These are phyloP conservation scores for Atrichornis clamosus DNA, from an alignment of 2,113 vertebrate genomes.

Conservation along the genomic window DNA sequence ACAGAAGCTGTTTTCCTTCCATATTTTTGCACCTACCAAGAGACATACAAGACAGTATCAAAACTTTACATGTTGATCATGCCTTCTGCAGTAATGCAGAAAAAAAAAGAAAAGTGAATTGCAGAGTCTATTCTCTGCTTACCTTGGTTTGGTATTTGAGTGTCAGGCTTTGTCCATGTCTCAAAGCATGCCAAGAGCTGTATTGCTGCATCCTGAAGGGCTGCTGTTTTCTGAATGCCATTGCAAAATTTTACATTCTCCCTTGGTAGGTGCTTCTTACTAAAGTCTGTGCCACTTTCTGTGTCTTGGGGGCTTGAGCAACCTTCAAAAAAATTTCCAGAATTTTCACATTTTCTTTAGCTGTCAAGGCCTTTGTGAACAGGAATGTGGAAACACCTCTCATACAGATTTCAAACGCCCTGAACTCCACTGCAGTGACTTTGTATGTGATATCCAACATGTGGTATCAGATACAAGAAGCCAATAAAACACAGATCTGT, in stretches of 20 bases:
- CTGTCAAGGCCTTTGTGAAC: not conserved
- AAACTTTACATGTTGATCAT: not conserved
- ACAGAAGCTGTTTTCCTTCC: not conserved
- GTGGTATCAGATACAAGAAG: not conserved
- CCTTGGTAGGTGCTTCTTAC: not conserved
- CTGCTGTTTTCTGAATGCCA: not conserved
- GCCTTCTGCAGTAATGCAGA: not conserved
- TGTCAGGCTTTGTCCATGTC: not conserved
- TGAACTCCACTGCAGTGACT: not conserved
- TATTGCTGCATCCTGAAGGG: not conserved
- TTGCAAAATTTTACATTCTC: not conserved
- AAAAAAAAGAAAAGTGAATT: not conserved
- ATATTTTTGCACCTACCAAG: not conserved
- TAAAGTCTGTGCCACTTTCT: not conserved
- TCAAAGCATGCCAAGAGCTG: not conserved
- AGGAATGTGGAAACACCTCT: not conserved
- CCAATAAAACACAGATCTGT: not conserved
- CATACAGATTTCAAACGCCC: not conserved
- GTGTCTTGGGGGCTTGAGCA: accelerated
- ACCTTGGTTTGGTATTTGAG: not conserved
- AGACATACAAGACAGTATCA: not conserved
- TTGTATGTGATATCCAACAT: not conserved
- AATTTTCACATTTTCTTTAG: not conserved
- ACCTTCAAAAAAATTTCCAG: not conserved
- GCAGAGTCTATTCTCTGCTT: not conserved